A percentile compares a stretch with the other conserved stretches of the same genome.
Conservation (phyloP, 2,113 vertebrate genomes). For the Amazona guildingii region DNA sequence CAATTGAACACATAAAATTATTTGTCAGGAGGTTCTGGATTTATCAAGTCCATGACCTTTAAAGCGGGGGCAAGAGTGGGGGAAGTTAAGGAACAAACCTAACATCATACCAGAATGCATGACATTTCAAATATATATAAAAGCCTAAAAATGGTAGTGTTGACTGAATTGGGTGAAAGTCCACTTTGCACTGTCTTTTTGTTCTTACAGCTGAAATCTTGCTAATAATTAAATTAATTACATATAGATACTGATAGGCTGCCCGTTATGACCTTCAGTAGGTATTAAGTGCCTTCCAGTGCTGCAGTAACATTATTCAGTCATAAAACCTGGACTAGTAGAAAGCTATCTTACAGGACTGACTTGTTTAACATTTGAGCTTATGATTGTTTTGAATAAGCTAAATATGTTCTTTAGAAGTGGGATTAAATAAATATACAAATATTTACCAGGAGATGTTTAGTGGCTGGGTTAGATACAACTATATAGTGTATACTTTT, state of each 20-base stretch:
- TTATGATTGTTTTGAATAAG: background rate
- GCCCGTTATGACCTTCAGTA: background rate
- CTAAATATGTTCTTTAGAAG: background rate
- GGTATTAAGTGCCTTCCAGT: background rate
- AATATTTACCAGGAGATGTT: background rate
- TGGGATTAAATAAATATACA: background rate
- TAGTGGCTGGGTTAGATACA: background rate
- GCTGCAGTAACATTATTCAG: background rate
- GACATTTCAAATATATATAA: background rate
- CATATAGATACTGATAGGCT: background rate
- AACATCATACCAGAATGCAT: background rate
- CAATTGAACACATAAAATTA: slow-evolving; percentile 38
- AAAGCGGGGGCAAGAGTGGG: background rate
- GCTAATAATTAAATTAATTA: background rate
- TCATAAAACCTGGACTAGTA: background rate
- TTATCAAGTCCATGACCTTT: slow-evolving; percentile 42
- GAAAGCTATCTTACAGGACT: background rate
- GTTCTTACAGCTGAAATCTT: background rate
- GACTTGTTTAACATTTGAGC: background rate
- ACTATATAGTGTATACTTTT: background rate
- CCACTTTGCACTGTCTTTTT: background rate
- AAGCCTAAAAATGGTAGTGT: background rate
- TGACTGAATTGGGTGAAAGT: background rate
- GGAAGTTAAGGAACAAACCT: slow-evolving; percentile 5
- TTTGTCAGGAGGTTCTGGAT: slow-evolving; percentile 71